Evolutionary conservation across 2,797 vertebrate genomes (phyloP).

Genomic region (Oreochromis grahami): DNA sequence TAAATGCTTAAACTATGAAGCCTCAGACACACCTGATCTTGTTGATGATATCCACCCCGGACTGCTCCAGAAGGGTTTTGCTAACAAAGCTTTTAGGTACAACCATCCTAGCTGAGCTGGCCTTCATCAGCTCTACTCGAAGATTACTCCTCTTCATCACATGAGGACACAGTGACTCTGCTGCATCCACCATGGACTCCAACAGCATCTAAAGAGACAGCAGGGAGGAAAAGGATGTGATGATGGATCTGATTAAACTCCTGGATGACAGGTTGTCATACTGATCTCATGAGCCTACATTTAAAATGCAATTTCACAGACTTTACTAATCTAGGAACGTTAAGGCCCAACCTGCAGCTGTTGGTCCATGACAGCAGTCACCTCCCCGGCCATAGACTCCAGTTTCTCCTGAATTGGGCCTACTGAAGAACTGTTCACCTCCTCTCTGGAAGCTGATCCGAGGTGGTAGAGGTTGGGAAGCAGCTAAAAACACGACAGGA

Average conservation of each 20-base stretch:
- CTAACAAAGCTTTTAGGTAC: constrained; percentile 92
- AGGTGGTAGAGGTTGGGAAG: constrained; percentile 94
- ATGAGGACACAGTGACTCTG: constrained; percentile 89
- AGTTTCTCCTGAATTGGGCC: constrained; percentile 93
- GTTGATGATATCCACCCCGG: constrained; percentile 95
- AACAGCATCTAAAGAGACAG: constrained; percentile 77
- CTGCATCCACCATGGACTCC: constrained; percentile 92
- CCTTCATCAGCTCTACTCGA: constrained; percentile 87
- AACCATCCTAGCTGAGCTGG: constrained; percentile 88
- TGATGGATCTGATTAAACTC: background rate
- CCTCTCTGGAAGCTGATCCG: constrained; percentile 83
- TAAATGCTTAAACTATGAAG: background rate
- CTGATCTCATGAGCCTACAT: background rate
- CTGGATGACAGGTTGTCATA: accelerated
- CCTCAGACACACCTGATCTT: constrained; percentile 84
- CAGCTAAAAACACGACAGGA: constrained; percentile 70
- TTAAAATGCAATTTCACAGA: background rate
- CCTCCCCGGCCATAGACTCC: constrained; percentile 95
- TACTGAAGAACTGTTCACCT: constrained; percentile 77
- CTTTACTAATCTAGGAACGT: background rate
- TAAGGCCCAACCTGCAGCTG: constrained; percentile 85
- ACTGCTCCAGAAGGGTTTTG: constrained; percentile 93
- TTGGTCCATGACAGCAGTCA: constrained; percentile 91
- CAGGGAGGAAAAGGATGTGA: background rate
- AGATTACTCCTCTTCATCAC: constrained; percentile 89